Evolutionary conservation across 2,797 vertebrate genomes (phyloP).

Genomic region (Tolypeutes matacus): DNA sequence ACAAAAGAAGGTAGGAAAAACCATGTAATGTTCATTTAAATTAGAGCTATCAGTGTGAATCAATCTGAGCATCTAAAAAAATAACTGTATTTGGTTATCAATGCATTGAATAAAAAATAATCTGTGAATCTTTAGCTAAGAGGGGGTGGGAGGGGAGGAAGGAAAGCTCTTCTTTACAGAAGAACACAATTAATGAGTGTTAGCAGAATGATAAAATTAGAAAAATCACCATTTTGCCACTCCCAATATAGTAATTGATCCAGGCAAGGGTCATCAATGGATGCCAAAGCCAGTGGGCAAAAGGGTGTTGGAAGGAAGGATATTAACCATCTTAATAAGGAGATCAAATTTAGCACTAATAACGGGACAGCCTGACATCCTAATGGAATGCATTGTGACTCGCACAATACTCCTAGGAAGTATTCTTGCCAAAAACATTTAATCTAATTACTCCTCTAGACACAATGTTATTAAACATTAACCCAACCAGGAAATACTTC

Average conservation of each 20-base stretch:
- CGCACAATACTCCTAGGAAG: no score
- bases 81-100: neutral
- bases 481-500: no score
- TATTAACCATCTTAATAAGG: no score
- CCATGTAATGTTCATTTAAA: neutral
- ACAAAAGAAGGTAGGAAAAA: conserved; percentile 5
- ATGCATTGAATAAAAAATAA: neutral
- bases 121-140: neutral
- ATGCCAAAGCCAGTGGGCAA: neutral
- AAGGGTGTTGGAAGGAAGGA: neutral
- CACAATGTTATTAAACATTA: neutral
- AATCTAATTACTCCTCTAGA: neutral
- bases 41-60: neutral
- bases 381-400: no score
- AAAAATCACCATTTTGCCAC: neutral
- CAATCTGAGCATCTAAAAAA: neutral
- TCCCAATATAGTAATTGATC: no score
- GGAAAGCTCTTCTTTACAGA: neutral
- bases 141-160: neutral
- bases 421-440: neutral
- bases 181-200: neutral
- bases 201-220: neutral
- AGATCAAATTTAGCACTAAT: no score
- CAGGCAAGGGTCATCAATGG: neutral
- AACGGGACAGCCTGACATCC: no score